Evolutionary conservation across 2,113 vertebrate species (phyloP).

Genomic region (Alouatta palliata): DNA sequence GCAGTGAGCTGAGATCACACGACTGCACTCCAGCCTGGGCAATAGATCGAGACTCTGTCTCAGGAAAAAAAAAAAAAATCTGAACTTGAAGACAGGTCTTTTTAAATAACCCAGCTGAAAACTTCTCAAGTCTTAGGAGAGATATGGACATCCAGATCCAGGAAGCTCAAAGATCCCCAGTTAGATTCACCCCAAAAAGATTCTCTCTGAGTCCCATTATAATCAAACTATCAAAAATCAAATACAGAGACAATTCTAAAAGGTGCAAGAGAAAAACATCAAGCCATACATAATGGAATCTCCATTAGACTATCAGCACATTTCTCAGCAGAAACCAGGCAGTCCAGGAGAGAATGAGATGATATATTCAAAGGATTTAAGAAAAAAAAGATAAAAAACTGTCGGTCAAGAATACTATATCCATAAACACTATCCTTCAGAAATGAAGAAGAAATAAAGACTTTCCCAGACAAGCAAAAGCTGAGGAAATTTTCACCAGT

Average conservation of each 20-base stretch:
- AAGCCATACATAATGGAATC: not conserved
- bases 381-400: not conserved
- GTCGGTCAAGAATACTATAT: not conserved
- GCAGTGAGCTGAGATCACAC: too few species aligned
- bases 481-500: not conserved
- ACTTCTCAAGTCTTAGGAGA: not conserved
- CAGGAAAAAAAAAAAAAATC: too few species aligned
- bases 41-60: too few species aligned
- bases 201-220: not conserved
- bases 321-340: not conserved
- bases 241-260: not conserved
- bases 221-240: not conserved
- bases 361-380: not conserved
- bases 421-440: not conserved
- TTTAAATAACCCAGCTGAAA: not conserved
- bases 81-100: not conserved
- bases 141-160: not conserved
- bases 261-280: not conserved
- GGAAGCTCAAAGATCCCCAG: not conserved
- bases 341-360: not conserved
- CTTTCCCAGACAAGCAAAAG: not conserved
- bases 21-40: too few species aligned
- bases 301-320: not conserved
- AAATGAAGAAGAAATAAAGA: not conserved
- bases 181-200: not conserved